Conservation (phyloP, 2,888 invertebrate genomes). For the Blastobasis adustella region DNA sequence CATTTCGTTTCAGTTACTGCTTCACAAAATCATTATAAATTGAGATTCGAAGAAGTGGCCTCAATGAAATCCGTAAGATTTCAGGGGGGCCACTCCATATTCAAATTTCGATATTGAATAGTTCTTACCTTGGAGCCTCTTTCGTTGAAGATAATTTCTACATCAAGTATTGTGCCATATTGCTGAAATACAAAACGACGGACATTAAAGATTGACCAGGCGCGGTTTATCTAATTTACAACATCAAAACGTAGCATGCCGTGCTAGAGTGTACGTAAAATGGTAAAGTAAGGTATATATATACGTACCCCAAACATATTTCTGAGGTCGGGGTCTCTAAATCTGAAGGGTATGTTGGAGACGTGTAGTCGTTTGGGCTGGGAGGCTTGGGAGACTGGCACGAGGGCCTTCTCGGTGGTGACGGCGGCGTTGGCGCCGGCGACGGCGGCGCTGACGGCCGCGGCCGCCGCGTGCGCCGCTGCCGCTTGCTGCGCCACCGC, state of each 20-base stretch:
- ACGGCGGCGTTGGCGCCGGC: slow-evolving; percentile 43
- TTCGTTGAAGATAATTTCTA: slow-evolving; percentile 99
- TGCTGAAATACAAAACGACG: slow-evolving; percentile 83
- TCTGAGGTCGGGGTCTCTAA: slow-evolving; percentile 98
- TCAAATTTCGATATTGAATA: slow-evolving; percentile 13
- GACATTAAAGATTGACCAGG: slow-evolving; percentile 30
- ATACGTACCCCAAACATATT: slow-evolving; percentile 97
- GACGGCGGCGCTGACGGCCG: slow-evolving; percentile 50
- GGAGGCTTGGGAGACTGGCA: slow-evolving; percentile 63
- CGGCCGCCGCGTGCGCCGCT: slow-evolving; percentile 68
- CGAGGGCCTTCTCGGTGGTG: slow-evolving; percentile 67
- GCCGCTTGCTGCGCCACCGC: slow-evolving; percentile 52
- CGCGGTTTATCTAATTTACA: slow-evolving; percentile 12
- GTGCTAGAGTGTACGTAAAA: slow-evolving; percentile 18
- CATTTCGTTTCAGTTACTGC: slow-evolving; percentile 8
- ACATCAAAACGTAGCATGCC: slow-evolving; percentile 25
- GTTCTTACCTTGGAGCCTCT: slow-evolving; percentile 98
- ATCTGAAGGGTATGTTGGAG: slow-evolving; percentile 99
- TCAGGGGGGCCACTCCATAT: slow-evolving; percentile 47
- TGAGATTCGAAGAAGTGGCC: slow-evolving; percentile 27
- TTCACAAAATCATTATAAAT: slow-evolving; percentile 4
- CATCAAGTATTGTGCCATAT: slow-evolving; percentile 98
- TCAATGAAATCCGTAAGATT: slow-evolving; percentile 51
- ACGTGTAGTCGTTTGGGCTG: slow-evolving; percentile 98
- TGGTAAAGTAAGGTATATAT: neutral